phyloP scores from a whole-genome alignment of 2,888 invertebrate genomes.

The Opisthograptis luteolata region DNA sequence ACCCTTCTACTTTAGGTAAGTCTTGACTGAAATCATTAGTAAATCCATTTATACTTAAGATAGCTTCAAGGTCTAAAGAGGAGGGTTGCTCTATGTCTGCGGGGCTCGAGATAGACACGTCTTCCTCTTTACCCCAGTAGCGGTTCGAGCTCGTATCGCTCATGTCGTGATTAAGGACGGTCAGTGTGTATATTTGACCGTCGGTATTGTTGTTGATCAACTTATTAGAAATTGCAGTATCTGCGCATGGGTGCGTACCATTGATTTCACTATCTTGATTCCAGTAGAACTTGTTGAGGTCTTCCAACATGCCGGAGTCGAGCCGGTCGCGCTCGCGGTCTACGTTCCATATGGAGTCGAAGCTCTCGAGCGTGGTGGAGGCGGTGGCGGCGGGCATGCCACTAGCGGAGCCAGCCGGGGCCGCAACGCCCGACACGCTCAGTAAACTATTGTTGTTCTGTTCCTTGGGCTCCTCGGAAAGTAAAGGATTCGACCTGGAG shows the following conservation, averaged over 20 bases:
- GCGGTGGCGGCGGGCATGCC: slow-evolving; percentile 69
- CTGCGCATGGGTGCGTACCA: slow-evolving; percentile 76
- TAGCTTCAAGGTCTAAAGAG: slow-evolving; percentile 90
- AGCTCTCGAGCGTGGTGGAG: slow-evolving; percentile 78
- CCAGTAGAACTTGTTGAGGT: slow-evolving; percentile 94
- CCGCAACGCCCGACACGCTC: slow-evolving; percentile 57
- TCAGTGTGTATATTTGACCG: slow-evolving; percentile 93
- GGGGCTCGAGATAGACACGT: slow-evolving; percentile 85
- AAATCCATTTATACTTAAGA: slow-evolving; percentile 88
- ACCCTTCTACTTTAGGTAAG: slow-evolving; percentile 88
- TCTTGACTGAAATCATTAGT: slow-evolving; percentile 85
- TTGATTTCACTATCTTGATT: slow-evolving; percentile 86
- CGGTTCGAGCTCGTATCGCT: slow-evolving; percentile 87
- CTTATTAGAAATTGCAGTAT: slow-evolving; percentile 80
- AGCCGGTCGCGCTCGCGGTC: slow-evolving; percentile 89
- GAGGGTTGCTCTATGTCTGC: slow-evolving; percentile 85
- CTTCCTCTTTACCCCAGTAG: slow-evolving; percentile 88
- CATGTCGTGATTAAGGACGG: slow-evolving; percentile 92
- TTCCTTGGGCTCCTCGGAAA: slow-evolving; percentile 82
- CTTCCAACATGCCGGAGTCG: slow-evolving; percentile 91
- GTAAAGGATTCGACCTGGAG: slow-evolving; percentile 76
- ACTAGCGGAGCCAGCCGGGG: slow-evolving; percentile 55
- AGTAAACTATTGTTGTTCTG: slow-evolving; percentile 86
- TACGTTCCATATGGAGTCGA: slow-evolving; percentile 87
- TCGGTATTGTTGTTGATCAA: slow-evolving; percentile 88